Base-by-base conservation (phyloP, 2,888 invertebrate species). In the Drosophila suboccidentalis region DNA sequence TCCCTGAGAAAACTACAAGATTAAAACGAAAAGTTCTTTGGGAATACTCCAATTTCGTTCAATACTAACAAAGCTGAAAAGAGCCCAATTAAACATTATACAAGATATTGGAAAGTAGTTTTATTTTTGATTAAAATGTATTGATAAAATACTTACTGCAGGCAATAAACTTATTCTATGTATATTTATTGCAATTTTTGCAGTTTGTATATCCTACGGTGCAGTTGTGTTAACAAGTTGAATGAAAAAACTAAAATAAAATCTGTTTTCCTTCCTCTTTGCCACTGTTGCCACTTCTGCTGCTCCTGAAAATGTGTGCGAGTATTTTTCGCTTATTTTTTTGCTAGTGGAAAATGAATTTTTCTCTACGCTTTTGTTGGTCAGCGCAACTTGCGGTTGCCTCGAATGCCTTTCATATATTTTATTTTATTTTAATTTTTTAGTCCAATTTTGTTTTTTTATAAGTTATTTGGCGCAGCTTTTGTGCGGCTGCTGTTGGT, bases 291-390 rank as follows among this genome's bases (percentile, higher is more conserved):
- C 53, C 38, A 3, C 3, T 9, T 22, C 29, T 54, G 32, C 66
- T 71, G 3, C 6, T 5, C 3, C 29, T 47, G 32, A 63, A 70
- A 26, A 41, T 54, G 15, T 57, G 63, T 78, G 57, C 62, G 55
- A 50, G 62, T 75, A 49, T 68, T 71, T 60, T 57, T 60, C n/a
- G 26, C 13, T 64, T 74, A 68, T 55, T 71, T 66, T 74, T 68
- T 55, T 71, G 68, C 72, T 77, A 80, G 84, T 84, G 80, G 62
- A 67, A 87, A 80, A 77, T 81, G 68, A 70, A 71, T 62, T 82
- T 82, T 87, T 61, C 57, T 54, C 34, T 54, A 60, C 22, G 59
- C 62, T 74, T 63, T 57, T 64, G 73, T 78, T 70, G 74, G 63
- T 65, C 53, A 59, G 53, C 60, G 61, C 69, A 83, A 71, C 82